Base-by-base conservation (phyloP, 2,888 invertebrate genomes). In the Dusona sp. region DNA sequence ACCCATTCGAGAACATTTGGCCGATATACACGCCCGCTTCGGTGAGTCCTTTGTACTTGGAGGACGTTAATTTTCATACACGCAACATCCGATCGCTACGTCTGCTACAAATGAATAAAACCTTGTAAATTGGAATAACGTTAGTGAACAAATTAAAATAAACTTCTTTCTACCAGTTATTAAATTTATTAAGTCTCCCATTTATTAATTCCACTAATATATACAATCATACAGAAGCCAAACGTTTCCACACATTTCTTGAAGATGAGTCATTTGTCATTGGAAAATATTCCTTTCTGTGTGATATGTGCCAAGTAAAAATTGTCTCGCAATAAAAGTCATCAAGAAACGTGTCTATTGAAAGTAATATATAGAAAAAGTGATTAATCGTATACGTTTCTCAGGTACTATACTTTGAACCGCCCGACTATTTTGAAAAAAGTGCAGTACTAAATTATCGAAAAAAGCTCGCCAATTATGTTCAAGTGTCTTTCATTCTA, bases 41-140 rank as follows among this genome's bases (percentile, higher is more conserved):
- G 72, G 48, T 83, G 57, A 48, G n/a, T 29, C 83, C 64, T 86
- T 79, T 77, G 54, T 38, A 29, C 38, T 81, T 48, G 22, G 13
- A 65, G 16, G 9, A 81, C 51, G 36, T 42, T 25, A 72, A 74
- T 73, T 74, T 38, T 19, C 22, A 25, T 45, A 51, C 36, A 67
- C 11, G 38, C 4, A 9, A 38, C 45, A 33, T 48, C 16, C 22
- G 25, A 65, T 48, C 48, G 29, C 33, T 33, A 13, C 45, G 19
- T 61, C 13, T 8, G 36, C 19, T 8, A 16, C 64, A 16, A 65
- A 51, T 7, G 42, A 61, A 75, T 25, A 19, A 75, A 75, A 61
- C 22, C 33, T 13, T 19, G 38, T 42, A 16, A 38, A 42, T 36
- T 54, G 6, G 2, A 73, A 54, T 33, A 16, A 36, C 29, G 0